Base-by-base conservation (phyloP, 2,797 vertebrate species). In the Microtus obscurus region DNA sequence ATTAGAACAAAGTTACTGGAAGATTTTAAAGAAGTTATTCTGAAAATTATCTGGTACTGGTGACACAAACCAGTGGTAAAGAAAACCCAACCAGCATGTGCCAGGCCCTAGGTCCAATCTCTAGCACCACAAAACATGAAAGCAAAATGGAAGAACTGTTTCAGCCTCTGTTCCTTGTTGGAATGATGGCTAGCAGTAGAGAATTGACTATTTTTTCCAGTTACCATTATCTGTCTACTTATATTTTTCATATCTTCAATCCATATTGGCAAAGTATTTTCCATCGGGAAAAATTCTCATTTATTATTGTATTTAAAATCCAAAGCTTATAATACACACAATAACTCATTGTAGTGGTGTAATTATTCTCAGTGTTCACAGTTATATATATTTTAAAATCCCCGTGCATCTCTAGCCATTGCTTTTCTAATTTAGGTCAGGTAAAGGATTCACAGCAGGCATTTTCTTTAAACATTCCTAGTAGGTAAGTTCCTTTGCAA, bases 241-340 rank as follows among this genome's bases (percentile, higher is more conserved):
- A 59, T 73, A 79, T 87, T 93, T 93, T 95, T 78, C 31, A 94
- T 23, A 65, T 63, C 23, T 90, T 95, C 56, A 87, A 56, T 73
- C 29, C 82, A 27, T 78, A 90, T 82, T 78, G 61, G 25, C 12
- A 82, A 85, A 89, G 83, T 59, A 93, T 88, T 91, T 93, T 93
- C 71, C 25, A 13, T 16, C 73, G 4, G 63, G 82, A 88, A 95
- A 43, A 43, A 86, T n/a, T 59, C 90, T 78, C 8, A 83, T 87
- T 87, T 87, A 74, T 53, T 87, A 93, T 65, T 48, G 86, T 74
- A 83, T n/a, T 83, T 91, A 73, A 93, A 56, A 90, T 63, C 43
- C 13, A 48, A 78, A 96, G 40, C 37, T 87, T 61, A 83, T 56
- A 23, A 56, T 34, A 90, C 59, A 90, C 1, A 23, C 5, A 73